Evolutionary conservation across 2,113 vertebrate genomes (phyloP), one percentile per base, ranked within the genome.

Genomic region (Phylloscopus trochilus): DNA sequence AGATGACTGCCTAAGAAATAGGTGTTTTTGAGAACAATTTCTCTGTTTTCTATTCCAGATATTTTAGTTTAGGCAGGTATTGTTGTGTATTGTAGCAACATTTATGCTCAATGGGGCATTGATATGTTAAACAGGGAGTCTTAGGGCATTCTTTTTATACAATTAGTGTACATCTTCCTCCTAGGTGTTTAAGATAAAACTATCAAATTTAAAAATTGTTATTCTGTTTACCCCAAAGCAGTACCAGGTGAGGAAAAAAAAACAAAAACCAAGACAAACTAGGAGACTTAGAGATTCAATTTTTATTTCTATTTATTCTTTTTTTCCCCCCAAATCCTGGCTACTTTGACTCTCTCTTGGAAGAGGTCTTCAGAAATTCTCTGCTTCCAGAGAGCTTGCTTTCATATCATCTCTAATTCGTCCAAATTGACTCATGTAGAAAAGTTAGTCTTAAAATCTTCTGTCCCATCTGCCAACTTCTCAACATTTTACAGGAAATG

Each of bases 391-490:
- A 83, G 53, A 80, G 18, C 39, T 87, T 91, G 62, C n/a, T 83
- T 93, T 95, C 51, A 26, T 62, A 69, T 67, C 31, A 58, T 62
- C 66, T 90, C 37, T 88, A 83, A 68, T 72, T 93, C 3, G 67
- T 95, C 62, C 70, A 93, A 82, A 88, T 69, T 76, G 66, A 82
- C 46, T 83, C 17, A 66, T 53, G 85, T 80, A 60, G 53, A 79
- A 87, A 95, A 94, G 85, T 83, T 94, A 62, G 79, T 94, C 86
- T 90, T 89, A 93, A 89, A 92, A 89, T 84, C 69, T 94, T 82
- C 63, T 91, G 83, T 92, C 81, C 81, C 37, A 59, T 91, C 94
- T 95, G 92, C 91, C 89, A 95, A 59, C 49, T 93, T 78, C 69
- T 87, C 69, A 84, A 19, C 41, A 52, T 87, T 89, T 95, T 95